Conservation (phyloP, 2,797 vertebrate genomes). For the Muraenolepis orangiensis region DNA sequence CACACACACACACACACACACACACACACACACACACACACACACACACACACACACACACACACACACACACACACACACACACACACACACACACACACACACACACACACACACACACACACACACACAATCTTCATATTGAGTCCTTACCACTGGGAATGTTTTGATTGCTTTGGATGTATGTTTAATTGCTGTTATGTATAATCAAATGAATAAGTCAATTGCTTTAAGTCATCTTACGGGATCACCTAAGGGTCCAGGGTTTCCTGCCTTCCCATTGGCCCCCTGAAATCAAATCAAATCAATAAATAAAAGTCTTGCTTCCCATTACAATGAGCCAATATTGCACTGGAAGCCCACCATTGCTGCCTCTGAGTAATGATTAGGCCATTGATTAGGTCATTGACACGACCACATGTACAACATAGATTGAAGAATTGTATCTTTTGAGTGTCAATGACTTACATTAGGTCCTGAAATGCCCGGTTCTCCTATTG, state of each 20-base stretch:
- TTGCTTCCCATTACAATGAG: not conserved
- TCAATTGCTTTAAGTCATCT: conserved; percentile 71
- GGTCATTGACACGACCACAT: too few relatives aligned
- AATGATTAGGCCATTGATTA: not conserved
- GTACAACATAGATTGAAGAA: not conserved
- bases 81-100: conserved; percentile 15
- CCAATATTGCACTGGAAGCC: not conserved
- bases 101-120: conserved; percentile 15
- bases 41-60: conserved; percentile 12
- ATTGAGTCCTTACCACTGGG: conserved; percentile 12
- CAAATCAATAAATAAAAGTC: not conserved
- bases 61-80: conserved; percentile 5
- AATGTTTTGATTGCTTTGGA: not conserved
- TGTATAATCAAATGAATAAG: conserved; percentile 20
- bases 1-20: conserved; percentile 7
- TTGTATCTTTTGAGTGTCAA: not conserved
- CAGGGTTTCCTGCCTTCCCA: conserved; percentile 71
- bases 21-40: conserved; percentile 10
- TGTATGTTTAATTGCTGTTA: not conserved
- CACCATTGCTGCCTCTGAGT: not conserved
- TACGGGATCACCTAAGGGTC: conserved; percentile 82
- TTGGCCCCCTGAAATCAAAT: conserved; percentile 59
- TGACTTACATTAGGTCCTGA: conserved; percentile 66
- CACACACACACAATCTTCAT: conserved; percentile 4
- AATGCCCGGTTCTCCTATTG: conserved; percentile 69